phyloP scores from a whole-genome alignment of 2,113 vertebrate species.

The Lepus europaeus region DNA sequence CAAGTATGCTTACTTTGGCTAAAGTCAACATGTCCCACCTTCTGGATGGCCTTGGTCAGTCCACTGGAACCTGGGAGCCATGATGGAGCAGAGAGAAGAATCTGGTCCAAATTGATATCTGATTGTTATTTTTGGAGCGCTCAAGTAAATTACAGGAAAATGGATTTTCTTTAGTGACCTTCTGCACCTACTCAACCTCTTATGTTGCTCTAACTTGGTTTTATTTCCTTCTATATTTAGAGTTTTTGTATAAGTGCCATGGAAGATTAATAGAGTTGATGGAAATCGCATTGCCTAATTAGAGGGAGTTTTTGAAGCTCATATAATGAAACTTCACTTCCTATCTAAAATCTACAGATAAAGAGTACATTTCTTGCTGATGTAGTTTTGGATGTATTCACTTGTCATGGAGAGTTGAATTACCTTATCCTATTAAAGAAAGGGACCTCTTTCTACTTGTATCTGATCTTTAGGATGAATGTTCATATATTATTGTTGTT shows the following conservation, averaged over 20 bases:
- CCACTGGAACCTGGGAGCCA: background rate
- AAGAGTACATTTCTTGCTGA: conserved; percentile 39
- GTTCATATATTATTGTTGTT: conserved; percentile 13
- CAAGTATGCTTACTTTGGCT: conserved; percentile 68
- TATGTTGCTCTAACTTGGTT: conserved; percentile 41
- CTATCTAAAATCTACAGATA: conserved; percentile 52
- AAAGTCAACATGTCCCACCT: conserved; percentile 50
- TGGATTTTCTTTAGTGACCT: conserved; percentile 51
- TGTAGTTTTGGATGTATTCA: conserved; percentile 12
- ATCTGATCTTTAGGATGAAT: background rate
- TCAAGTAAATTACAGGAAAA: conserved; percentile 54
- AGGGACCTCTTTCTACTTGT: conserved; percentile 49
- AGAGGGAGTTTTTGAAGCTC: conserved; percentile 48
- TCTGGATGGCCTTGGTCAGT: conserved; percentile 40
- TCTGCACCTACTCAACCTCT: conserved; percentile 47
- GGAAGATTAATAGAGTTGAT: conserved; percentile 57
- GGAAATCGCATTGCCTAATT: conserved; percentile 46
- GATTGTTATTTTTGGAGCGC: conserved; percentile 69
- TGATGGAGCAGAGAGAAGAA: background rate
- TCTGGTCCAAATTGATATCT: conserved; percentile 50
- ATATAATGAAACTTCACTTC: conserved; percentile 20
- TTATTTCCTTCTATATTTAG: conserved; percentile 40
- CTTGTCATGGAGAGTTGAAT: conserved; percentile 50
- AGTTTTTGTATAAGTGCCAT: conserved; percentile 18
- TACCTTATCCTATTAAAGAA: conserved; percentile 56